A percentile compares a stretch with the other conserved stretches of the same genome.
Conservation (phyloP, 1,140 invertebrate species). For the Drosophila simulans region DNA sequence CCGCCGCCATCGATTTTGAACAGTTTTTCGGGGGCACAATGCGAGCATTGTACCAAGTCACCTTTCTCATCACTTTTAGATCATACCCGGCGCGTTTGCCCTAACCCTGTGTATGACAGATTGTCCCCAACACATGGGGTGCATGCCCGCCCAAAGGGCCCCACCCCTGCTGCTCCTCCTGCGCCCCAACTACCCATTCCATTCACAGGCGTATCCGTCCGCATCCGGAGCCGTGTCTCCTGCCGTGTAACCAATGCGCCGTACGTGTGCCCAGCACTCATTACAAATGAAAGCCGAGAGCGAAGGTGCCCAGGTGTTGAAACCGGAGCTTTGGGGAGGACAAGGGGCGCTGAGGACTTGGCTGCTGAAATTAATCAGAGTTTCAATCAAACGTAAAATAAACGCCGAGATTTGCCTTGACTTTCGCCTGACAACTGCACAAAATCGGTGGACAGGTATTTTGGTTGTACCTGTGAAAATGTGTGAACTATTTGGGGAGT, state of each 20-base stretch:
- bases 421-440: slow-evolving; percentile 23
- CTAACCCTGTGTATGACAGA: slow-evolving; percentile 62
- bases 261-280: slow-evolving; percentile 65
- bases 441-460: neutral
- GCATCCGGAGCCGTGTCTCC: slow-evolving; percentile 10
- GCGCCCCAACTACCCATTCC: neutral
- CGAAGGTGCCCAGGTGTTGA: slow-evolving; percentile 65
- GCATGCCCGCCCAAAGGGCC: neutral
- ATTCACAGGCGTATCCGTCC: neutral
- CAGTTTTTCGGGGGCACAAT: too few relatives aligned
- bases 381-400: slow-evolving; percentile 77
- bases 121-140: slow-evolving; percentile 51
- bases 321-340: slow-evolving; percentile 21
- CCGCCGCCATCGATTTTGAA: too few relatives aligned
- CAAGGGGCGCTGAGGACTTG: neutral
- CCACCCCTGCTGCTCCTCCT: neutral
- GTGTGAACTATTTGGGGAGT: slow-evolving; percentile 31
- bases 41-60: too few relatives aligned
- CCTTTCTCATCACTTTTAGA: too few relatives aligned
- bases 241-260: slow-evolving; percentile 54
- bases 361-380: slow-evolving; percentile 71
- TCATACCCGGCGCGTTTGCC: slow-evolving; percentile 10
- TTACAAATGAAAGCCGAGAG: slow-evolving; percentile 62
- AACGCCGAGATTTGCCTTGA: slow-evolving; percentile 65
- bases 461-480: slow-evolving; percentile 17